These are phyloP conservation scores for Onthophagus taurus DNA, from an alignment of 1,140 invertebrate species.

Conservation along the genomic window DNA sequence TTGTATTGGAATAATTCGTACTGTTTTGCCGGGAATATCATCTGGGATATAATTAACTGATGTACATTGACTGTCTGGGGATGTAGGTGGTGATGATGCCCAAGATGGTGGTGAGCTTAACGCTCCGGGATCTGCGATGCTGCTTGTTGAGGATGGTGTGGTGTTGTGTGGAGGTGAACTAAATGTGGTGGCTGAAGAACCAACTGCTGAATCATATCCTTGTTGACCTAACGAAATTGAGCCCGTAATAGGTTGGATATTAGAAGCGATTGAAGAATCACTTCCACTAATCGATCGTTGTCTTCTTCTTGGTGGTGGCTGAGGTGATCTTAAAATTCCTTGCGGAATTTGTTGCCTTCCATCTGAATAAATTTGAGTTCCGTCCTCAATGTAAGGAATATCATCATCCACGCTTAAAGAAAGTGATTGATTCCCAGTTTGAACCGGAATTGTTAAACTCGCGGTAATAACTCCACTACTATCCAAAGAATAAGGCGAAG, in stretches of 20 bases:
- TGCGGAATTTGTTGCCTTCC: conserved; percentile 32
- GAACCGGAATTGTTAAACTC: conserved; percentile 65
- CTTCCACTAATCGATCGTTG: conserved; percentile 40
- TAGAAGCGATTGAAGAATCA: conserved; percentile 39
- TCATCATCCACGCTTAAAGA: conserved; percentile 52
- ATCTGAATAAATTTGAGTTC: conserved; percentile 18
- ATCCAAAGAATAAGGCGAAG: conserved; percentile 41
- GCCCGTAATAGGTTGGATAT: conserved; percentile 39
- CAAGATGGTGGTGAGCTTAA: conserved; percentile 50
- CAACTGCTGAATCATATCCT: conserved; percentile 48
- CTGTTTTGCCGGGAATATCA: conserved; percentile 21
- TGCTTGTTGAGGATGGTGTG: conserved; percentile 32
- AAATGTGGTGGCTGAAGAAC: conserved; percentile 46
- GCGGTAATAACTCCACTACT: conserved; percentile 64
- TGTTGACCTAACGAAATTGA: conserved; percentile 36
- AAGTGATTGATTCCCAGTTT: conserved; percentile 30
- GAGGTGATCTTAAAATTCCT: conserved; percentile 22
- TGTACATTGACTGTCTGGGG: conserved; percentile 42
- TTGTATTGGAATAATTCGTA: conserved; percentile 17
- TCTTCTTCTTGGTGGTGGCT: conserved; percentile 24
- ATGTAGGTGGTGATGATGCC: conserved; percentile 49
- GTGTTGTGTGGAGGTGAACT: conserved; percentile 41
- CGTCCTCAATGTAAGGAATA: conserved; percentile 64
- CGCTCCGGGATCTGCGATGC: conserved; percentile 34
- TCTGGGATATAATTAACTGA: conserved; percentile 48